Evolutionary conservation across 2,888 invertebrate species (phyloP), one percentile per base, ranked within the genome.

Genomic region (Cremastinae sp.): DNA sequence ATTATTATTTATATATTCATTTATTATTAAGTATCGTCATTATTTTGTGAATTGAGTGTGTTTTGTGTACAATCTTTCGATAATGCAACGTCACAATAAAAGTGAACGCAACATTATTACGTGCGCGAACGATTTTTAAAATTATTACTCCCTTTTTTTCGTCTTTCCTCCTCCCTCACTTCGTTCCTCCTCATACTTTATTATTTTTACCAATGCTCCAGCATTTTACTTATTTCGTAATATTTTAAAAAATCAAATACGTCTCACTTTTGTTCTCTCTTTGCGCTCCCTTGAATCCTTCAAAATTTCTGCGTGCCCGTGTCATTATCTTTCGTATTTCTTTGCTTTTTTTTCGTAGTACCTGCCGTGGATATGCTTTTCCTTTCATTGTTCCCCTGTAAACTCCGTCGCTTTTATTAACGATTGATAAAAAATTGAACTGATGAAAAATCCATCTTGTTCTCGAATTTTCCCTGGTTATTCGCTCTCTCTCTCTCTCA

Each of bases 331-430:
- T 28, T 28, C 28, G 28, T 28, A 28, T 28, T 28, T 28, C 28
- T 28, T 28, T 22, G 2, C 41, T 36, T 38, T 36, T 36, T 36
- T 56, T 16, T 36, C 36, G 28, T 76, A 79, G 79, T 84, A 82
- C 80, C 75, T 81, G 81, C 83, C 82, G 81, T 82, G 82, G 84
- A 85, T 86, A 85, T 84, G 84, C 82, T 83, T 85, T 80, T 76
- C 72, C 76, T 73, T 73, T 69, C 68, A 76, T 73, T 73, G 76
- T 76, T 76, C 76, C 76, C 76, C 69, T 73, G 68, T 76, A 73
- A 69, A 58, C 68, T 76, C 69, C 68, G 62, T 73, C 70, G 76
- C 66, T 73, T 66, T 71, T 56, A 28, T 36, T 43, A 70, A 61
- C 22, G 41, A 76, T 75, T 62, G 54, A 72, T 72, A 61, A 66